phyloP scores from a whole-genome alignment of 2,888 invertebrate species.

The Eristalis intricaria region DNA sequence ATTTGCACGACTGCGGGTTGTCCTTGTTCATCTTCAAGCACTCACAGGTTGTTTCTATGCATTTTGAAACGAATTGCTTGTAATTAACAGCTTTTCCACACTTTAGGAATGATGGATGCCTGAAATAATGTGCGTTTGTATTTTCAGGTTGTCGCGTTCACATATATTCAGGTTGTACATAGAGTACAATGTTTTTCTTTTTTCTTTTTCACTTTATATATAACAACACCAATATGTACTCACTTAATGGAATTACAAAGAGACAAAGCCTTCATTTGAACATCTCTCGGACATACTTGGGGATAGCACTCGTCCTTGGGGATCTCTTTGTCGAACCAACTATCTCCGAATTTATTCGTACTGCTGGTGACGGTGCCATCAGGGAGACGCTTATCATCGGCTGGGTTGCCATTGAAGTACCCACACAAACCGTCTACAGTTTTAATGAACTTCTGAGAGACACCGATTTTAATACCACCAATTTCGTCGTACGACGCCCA shows the following conservation, averaged over 20 bases:
- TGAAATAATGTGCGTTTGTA: slow-evolving; percentile 74
- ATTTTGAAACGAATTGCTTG: slow-evolving; percentile 87
- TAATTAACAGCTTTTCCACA: slow-evolving; percentile 86
- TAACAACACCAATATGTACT: slow-evolving; percentile 75
- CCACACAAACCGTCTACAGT: slow-evolving; percentile 91
- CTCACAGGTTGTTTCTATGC: slow-evolving; percentile 89
- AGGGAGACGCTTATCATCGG: slow-evolving; percentile 88
- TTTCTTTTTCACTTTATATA: too few species aligned
- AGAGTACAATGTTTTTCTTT: too few species aligned
- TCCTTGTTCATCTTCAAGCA: slow-evolving; percentile 84
- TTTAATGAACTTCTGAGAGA: slow-evolving; percentile 84
- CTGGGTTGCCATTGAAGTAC: slow-evolving; percentile 85
- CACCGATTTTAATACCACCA: slow-evolving; percentile 87
- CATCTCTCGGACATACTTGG: slow-evolving; percentile 84
- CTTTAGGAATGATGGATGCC: slow-evolving; percentile 85
- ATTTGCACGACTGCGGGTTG: slow-evolving; percentile 84
- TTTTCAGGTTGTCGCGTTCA: background rate
- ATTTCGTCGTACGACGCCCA: slow-evolving; percentile 87
- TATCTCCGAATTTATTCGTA: slow-evolving; percentile 88
- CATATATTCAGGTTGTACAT: background rate
- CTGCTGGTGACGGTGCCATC: slow-evolving; percentile 85
- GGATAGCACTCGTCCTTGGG: slow-evolving; percentile 83
- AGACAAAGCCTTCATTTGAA: slow-evolving; percentile 85
- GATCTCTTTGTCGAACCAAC: slow-evolving; percentile 85
- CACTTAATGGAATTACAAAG: slow-evolving; percentile 87